Base-by-base conservation (phyloP, 2,888 invertebrate genomes). In the Idaea biselata region DNA sequence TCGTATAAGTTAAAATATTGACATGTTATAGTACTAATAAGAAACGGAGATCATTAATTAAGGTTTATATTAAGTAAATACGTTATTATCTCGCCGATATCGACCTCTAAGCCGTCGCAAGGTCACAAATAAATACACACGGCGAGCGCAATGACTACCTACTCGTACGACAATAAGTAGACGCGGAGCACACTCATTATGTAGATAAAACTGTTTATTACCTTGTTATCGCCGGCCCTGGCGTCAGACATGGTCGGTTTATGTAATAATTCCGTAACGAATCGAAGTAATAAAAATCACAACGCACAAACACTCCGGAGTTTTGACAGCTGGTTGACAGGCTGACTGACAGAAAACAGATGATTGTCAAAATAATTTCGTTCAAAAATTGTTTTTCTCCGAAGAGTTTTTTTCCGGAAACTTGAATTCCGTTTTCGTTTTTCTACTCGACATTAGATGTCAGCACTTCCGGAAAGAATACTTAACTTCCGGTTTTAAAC, bases 221-320 rank as follows among this genome's bases (percentile, higher is more conserved):
- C 90, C 90, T 89, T 90, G 81, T 87, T 87, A 87, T 88, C 88
- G 63, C 73, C 77, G 63, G 82, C 84, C 66, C 75, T 77, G 68
- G 73, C 79, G 76, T 88, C 87, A 63, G 82, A 81, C 90, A 90
- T 90, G 69, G 75, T 79, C 76, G 65, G 67, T 79, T 69, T 77
- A 74, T 67, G 76, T 81, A 75, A 73, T 75, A 73, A 72, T 69
- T 72, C 70, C 59, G 57, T 64, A 69, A 68, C 74, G 58, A 62
- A 61, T 60, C 53, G 68, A 64, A 62, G 65, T 68, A 64, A 72
- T 63, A 67, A 76, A 72, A 67, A 33, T 18, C 68, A 72, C 68
- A 70, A 68, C 61, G 17, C 59, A 61, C 63, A 16, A 55, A 61
- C 44, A 58, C 58, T 44, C 56, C 17, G 58, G 65, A 72, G 71